phyloP scores from a whole-genome alignment of 2,113 vertebrate genomes.

The Pygoscelis antarcticus region DNA sequence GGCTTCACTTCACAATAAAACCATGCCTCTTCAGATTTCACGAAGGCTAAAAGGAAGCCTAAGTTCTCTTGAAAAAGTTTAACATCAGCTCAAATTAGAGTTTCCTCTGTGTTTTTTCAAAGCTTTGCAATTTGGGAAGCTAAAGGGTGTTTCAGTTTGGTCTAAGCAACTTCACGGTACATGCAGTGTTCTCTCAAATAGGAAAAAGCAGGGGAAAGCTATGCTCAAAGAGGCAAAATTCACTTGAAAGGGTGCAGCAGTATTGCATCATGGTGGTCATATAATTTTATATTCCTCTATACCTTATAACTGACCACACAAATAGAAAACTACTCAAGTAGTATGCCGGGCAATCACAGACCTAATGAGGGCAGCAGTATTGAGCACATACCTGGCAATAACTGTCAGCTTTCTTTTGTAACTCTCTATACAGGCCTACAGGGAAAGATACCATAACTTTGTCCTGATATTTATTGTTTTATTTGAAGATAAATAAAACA shows the following conservation, averaged over 20 bases:
- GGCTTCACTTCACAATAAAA: neutral
- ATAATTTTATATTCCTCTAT: neutral
- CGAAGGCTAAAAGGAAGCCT: neutral
- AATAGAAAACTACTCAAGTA: neutral
- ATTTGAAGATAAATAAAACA: neutral
- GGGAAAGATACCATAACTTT: neutral
- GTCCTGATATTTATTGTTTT: neutral
- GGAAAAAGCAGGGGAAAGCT: neutral
- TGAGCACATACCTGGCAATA: neutral
- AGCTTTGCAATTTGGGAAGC: neutral
- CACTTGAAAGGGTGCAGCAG: neutral
- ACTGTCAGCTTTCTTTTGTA: neutral
- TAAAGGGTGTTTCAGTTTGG: neutral
- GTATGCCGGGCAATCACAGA: neutral
- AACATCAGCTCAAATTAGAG: neutral
- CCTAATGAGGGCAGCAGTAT: neutral
- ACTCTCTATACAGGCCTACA: neutral
- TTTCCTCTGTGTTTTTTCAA: neutral
- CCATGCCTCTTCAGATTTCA: neutral
- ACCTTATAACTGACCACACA: neutral
- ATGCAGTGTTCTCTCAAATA: neutral
- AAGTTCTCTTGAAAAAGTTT: neutral
- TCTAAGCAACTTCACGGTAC: neutral
- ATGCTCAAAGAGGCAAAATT: neutral
- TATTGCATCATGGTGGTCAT: no score